Base-by-base conservation (phyloP, 2,113 vertebrate genomes). In the Clarias batrachus region DNA sequence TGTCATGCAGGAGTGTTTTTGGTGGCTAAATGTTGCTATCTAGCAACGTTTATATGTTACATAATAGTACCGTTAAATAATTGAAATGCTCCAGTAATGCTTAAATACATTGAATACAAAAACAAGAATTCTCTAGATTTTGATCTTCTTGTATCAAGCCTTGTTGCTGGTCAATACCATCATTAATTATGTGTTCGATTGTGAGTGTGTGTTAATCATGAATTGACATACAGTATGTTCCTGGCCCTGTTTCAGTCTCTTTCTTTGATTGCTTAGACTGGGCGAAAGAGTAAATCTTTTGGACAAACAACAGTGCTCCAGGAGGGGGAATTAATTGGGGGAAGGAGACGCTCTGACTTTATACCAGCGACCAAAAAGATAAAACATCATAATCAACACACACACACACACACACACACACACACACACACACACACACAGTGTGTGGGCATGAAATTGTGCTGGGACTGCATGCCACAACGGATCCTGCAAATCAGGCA, bases 281-380 rank as follows among this genome's bases (percentile, higher is more conserved):
- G 73, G 65, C 25, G 21, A 79, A 80, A 70, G 78, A 82, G n/a
- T 76, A 68, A 85, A 88, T 85, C 78, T 85, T 37, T 76, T 81
- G n/a, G 62, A 79, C 37, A 56, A 85, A 77, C 37, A 25, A 30
- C 48, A 37, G 41, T 23, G 74, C 41, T 79, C n/a, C 62, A 57
- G 74, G 70, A 12, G 54, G 54, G 59, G 54, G 62, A 85, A 30
- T 54, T 85, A 65, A 80, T 82, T 85, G 71, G 21, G 79, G 52
- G 19, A 81, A 57, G 54, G 14, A 30, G 30, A 30, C 62, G 57
- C 25, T 9, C 73, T 85, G 74, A 66, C 27, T 86, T 59, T 70
- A 70, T 86, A 59, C 52, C 62, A 79, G 60, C 33, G 17, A 27
- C 63, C 56, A 57, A 59, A 80, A 70, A 60, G 65, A 80, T 80